Conservation (phyloP, 2,113 vertebrate species). For the Megaceryle maxima region DNA sequence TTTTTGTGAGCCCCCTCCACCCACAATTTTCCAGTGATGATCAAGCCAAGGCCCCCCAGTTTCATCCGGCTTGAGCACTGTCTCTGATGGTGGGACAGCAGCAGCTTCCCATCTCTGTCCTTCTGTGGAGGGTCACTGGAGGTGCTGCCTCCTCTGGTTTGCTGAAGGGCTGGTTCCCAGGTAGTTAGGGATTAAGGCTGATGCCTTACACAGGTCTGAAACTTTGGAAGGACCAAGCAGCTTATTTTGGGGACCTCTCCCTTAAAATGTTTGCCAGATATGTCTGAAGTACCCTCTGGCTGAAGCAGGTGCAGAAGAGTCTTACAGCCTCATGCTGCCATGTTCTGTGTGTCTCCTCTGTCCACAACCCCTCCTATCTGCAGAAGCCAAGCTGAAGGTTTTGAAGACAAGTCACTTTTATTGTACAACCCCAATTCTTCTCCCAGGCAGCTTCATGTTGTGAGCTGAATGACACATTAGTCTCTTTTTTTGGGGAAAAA, state of each 20-base stretch:
- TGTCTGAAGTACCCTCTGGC: neutral
- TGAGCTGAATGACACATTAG: neutral
- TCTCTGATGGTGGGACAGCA: neutral
- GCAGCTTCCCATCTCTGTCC: neutral
- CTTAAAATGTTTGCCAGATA: neutral
- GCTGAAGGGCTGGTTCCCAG: neutral
- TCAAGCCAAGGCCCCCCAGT: neutral
- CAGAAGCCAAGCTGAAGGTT: neutral
- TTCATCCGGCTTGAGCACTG: neutral
- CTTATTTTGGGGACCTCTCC: neutral
- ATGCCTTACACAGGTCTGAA: neutral
- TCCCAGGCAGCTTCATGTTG: neutral
- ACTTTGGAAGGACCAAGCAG: neutral
- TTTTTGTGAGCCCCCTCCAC: neutral
- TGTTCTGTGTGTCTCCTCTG: neutral
- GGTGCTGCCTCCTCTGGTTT: neutral
- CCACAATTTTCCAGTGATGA: neutral
- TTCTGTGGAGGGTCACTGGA: neutral
- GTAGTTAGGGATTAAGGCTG: neutral
- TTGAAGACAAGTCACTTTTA: neutral
- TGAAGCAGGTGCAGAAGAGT: neutral
- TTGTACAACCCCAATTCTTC: neutral
- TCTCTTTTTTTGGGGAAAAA: neutral
- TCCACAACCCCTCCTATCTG: neutral
- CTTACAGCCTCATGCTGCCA: accelerated